Evolutionary conservation across 2,888 invertebrate genomes (phyloP), one percentile per base, ranked within the genome.

Genomic region (Hoplodrina blanda): DNA sequence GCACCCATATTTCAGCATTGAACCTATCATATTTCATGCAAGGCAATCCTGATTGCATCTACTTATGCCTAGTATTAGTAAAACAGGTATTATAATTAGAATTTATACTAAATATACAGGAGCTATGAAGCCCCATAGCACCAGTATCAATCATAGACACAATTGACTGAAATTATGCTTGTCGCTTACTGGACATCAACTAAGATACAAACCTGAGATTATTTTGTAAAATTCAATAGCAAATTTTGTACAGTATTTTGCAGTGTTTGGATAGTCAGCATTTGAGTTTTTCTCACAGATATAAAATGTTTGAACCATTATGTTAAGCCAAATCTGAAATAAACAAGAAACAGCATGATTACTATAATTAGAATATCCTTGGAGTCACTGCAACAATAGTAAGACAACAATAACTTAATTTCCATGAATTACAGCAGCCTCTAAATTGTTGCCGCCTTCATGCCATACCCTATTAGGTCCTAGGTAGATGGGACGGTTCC

Each of bases 281-380:
- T 91, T 91, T 41, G 93, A 92, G 67, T 92, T 89, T 19, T 82
- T 88, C 77, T 94, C 94, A 78, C 91, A 93, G 11, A 92, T 87
- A 70, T 95, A 95, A 82, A 92, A 92, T 60, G 91, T 92, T 81
- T 95, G 92, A 33, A 93, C 85, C 60, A 94, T 88, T 37, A 89
- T 80, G 78, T 95, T 95, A 10, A 96, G 79, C 95, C 94, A 95
- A 20, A 82, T 84, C 95, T 96, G 91, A 74, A 90, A 73, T 4
- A 11, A 19, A 33, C 19, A 55, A 41, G 10, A 44, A 20, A 15
- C 30, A 2, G 0, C 3, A 1, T 7, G 1, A n/a, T 1, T 7
- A 15, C 30, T 55, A 37, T 15, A 41, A 13, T 41, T 13, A 41
- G 13, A 13, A 41, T 41, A 8, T 41, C 11, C 13, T 11, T 0